Evolutionary conservation across 2,888 invertebrate genomes (phyloP).

Genomic region (Eilema caniola): DNA sequence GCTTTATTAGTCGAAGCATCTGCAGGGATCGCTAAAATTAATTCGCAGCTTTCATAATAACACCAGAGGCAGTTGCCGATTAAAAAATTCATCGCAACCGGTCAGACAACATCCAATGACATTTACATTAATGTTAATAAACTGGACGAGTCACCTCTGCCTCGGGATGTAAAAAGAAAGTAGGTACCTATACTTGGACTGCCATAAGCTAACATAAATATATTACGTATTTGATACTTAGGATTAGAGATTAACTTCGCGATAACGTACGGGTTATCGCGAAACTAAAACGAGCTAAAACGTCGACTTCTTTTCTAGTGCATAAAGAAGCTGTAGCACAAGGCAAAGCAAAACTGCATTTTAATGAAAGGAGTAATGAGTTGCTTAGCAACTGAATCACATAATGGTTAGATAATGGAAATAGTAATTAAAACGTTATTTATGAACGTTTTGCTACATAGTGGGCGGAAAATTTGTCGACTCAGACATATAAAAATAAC

Average conservation of each 20-base stretch:
- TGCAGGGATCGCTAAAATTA: constrained; percentile 48
- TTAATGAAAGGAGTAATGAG: background rate
- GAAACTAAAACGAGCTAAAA: background rate
- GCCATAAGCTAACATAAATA: constrained; percentile 30
- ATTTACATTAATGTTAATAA: constrained; percentile 80
- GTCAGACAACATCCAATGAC: constrained; percentile 77
- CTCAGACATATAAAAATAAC: constrained; percentile 26
- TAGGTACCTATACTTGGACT: constrained; percentile 59
- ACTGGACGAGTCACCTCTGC: constrained; percentile 71
- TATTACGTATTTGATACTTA: background rate
- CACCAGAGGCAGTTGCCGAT: constrained; percentile 64
- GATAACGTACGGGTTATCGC: background rate
- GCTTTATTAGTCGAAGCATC: constrained; percentile 44
- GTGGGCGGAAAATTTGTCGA: constrained; percentile 34
- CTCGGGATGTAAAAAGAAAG: constrained; percentile 75
- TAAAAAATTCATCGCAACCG: constrained; percentile 72
- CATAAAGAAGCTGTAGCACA: too few relatives aligned
- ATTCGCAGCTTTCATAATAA: constrained; percentile 74
- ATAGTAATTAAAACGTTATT: background rate
- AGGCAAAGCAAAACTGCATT: too few relatives aligned
- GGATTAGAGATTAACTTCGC: background rate
- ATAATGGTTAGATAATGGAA: background rate
- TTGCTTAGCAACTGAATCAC: background rate
- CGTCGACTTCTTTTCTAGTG: too few relatives aligned
- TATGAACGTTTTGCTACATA: constrained; percentile 5